A percentile compares a stretch with the other conserved stretches of the same genome.
Conservation (phyloP, 2,888 invertebrate genomes). For the Sesia apiformis region DNA sequence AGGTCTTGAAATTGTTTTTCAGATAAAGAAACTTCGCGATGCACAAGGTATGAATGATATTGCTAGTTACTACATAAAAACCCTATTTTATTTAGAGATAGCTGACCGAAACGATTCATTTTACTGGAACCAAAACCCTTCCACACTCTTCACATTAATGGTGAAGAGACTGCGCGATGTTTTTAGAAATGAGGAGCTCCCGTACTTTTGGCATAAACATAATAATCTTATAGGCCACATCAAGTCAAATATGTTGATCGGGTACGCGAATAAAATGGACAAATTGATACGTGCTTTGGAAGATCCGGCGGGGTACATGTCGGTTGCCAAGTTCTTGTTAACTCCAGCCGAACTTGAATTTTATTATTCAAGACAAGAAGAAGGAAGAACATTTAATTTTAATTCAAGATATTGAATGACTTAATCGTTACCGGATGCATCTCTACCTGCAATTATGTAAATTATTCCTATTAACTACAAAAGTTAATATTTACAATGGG, state of each 20-base stretch:
- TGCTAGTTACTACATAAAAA: slow-evolving; percentile 75
- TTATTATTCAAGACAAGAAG: too few relatives aligned
- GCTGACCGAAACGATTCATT: slow-evolving; percentile 20
- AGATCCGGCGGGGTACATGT: slow-evolving; percentile 23
- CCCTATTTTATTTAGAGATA: slow-evolving; percentile 59
- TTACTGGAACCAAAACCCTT: slow-evolving; percentile 34
- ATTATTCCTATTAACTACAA: too few relatives aligned
- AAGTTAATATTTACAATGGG: too few relatives aligned
- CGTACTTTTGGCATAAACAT: slow-evolving; percentile 62
- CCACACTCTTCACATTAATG: slow-evolving; percentile 47
- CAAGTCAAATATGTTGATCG: slow-evolving; percentile 12
- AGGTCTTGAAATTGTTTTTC: slow-evolving; percentile 10
- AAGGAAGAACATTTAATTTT: too few relatives aligned
- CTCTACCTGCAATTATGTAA: too few relatives aligned
- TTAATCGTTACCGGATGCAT: too few relatives aligned
- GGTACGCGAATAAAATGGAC: slow-evolving; percentile 29
- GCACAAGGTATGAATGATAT: slow-evolving; percentile 46
- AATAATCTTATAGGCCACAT: slow-evolving; percentile 54
- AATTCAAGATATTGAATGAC: too few relatives aligned
- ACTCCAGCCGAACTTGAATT: slow-evolving; percentile 8
- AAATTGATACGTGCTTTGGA: slow-evolving; percentile 30
- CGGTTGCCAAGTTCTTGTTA: slow-evolving; percentile 39
- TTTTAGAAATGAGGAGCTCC: slow-evolving; percentile 30
- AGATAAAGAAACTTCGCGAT: slow-evolving; percentile 70
- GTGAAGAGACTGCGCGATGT: slow-evolving; percentile 42